Evolutionary conservation across 2,113 vertebrate genomes (phyloP).

Genomic region (Lepisosteus osseus): DNA sequence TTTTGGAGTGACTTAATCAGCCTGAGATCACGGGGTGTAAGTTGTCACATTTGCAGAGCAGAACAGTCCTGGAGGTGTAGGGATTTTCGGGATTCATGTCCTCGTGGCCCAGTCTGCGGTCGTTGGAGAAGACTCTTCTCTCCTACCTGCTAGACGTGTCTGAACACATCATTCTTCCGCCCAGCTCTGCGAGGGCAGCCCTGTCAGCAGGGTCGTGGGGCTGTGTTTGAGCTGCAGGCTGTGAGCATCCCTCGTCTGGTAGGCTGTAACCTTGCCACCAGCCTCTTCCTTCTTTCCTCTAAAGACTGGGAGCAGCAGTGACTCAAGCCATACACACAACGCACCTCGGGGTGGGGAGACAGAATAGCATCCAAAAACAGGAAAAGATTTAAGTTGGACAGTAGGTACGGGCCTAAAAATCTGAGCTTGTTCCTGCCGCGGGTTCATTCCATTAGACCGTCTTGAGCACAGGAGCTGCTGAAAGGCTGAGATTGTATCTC

Average conservation of each 20-base stretch:
- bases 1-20: no score
- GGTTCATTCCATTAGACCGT: slow-evolving; percentile 69
- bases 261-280: slow-evolving; percentile 73
- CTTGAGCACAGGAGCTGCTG: slow-evolving; percentile 71
- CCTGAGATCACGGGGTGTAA: no score
- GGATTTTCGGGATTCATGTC: no score
- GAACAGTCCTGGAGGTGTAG: no score
- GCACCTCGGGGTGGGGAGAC: slow-evolving; percentile 50
- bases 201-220: slow-evolving; percentile 59
- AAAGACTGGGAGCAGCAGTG: slow-evolving; percentile 66
- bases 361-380: slow-evolving; percentile 38
- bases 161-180: slow-evolving; percentile 56
- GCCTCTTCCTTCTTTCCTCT: slow-evolving; percentile 53
- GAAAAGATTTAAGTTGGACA: background rate
- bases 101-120: no score
- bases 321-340: slow-evolving; percentile 58
- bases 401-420: slow-evolving; percentile 59
- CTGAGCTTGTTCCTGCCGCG: slow-evolving; percentile 40
- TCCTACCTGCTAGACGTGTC: slow-evolving; percentile 44
- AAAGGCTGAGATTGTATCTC: slow-evolving; percentile 71
- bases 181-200: slow-evolving; percentile 57
- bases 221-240: slow-evolving; percentile 62
- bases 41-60: no score
- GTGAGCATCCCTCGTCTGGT: slow-evolving; percentile 60
- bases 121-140: slow-evolving; percentile 23